Conservation (phyloP, 1,140 invertebrate genomes). For the Drosophila micromelanica region DNA sequence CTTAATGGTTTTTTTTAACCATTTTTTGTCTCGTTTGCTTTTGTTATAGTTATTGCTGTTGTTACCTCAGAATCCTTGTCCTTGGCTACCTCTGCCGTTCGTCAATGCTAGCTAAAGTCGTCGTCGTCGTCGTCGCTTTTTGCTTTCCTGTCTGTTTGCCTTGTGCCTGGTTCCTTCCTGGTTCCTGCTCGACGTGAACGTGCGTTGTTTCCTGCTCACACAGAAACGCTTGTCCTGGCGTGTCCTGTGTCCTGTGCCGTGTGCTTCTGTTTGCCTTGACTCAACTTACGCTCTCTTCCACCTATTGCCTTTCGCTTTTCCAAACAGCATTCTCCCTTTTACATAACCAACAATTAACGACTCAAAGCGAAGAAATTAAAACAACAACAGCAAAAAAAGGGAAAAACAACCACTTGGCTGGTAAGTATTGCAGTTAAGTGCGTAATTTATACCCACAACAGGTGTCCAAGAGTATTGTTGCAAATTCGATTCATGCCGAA, state of each 20-base stretch:
- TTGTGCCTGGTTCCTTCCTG: slow-evolving; percentile 73
- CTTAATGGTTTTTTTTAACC: background rate
- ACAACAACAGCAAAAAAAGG: background rate
- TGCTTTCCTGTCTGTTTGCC: slow-evolving; percentile 71
- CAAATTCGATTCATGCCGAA: background rate
- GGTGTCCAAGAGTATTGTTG: slow-evolving; percentile 6
- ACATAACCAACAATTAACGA: slow-evolving; percentile 25
- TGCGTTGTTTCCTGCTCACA: slow-evolving; percentile 67
- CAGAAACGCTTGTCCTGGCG: slow-evolving; percentile 31
- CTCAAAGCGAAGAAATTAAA: slow-evolving; percentile 4
- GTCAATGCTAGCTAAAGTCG: slow-evolving; percentile 33
- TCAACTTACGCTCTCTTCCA: slow-evolving; percentile 25
- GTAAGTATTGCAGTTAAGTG: too few relatives aligned
- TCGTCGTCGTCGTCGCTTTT: slow-evolving; percentile 36
- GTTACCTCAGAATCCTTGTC: slow-evolving; percentile 70
- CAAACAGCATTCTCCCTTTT: slow-evolving; percentile 10
- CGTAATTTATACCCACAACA: slow-evolving; percentile 10
- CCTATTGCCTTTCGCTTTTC: slow-evolving; percentile 8
- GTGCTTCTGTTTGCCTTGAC: slow-evolving; percentile 43
- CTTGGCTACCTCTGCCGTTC: slow-evolving; percentile 50
- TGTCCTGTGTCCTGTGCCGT: slow-evolving; percentile 34
- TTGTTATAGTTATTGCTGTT: slow-evolving; percentile 72
- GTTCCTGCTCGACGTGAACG: slow-evolving; percentile 75
- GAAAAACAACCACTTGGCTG: background rate
- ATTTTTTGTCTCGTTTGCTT: slow-evolving; percentile 36